Evolutionary conservation across 2,888 invertebrate genomes (phyloP).

Genomic region (Cecidostiba fungosa): DNA sequence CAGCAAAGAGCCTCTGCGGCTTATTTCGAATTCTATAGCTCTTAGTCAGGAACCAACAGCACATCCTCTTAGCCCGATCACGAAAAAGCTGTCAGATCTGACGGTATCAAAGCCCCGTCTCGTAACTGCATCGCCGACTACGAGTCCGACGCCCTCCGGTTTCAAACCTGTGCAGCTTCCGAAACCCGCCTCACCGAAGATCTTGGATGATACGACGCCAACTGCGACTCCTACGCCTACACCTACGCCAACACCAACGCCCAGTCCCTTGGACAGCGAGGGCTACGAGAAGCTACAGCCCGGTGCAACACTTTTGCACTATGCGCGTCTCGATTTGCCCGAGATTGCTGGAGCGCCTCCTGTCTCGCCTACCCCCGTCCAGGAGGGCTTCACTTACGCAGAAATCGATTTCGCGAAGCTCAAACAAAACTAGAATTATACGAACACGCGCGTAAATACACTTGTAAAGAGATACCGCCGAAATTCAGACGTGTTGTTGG

Average conservation of each 20-base stretch:
- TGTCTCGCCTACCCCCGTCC: conserved; percentile 78
- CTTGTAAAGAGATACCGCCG: conserved; percentile 72
- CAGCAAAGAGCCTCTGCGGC: conserved; percentile 55
- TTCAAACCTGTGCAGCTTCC: conserved; percentile 66
- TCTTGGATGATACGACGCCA: conserved; percentile 71
- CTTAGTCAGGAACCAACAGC: conserved; percentile 36
- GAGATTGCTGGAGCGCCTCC: conserved; percentile 77
- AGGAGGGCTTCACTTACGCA: conserved; percentile 85
- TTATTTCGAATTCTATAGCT: conserved; percentile 60
- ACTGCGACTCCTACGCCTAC: conserved; percentile 71
- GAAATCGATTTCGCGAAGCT: conserved; percentile 89
- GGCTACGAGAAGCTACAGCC: conserved; percentile 77
- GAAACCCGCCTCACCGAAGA: conserved; percentile 70
- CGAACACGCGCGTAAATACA: conserved; percentile 43
- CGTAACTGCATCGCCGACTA: conserved; percentile 73
- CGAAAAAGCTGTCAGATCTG: conserved; percentile 74
- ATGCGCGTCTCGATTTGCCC: conserved; percentile 85
- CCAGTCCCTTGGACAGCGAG: conserved; percentile 81
- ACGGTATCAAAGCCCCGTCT: conserved; percentile 73
- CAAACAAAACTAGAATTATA: conserved; percentile 73
- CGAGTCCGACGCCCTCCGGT: conserved; percentile 70
- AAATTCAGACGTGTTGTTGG: conserved; percentile 65
- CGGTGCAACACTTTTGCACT: conserved; percentile 81
- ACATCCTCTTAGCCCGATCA: conserved; percentile 70
- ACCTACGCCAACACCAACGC: conserved; percentile 74